Percentiles rank a stretch among this genome's conserved stretches.
Evolutionary conservation across 1,140 invertebrate species (phyloP).

Genomic region (Protaetia brevitarsis): DNA sequence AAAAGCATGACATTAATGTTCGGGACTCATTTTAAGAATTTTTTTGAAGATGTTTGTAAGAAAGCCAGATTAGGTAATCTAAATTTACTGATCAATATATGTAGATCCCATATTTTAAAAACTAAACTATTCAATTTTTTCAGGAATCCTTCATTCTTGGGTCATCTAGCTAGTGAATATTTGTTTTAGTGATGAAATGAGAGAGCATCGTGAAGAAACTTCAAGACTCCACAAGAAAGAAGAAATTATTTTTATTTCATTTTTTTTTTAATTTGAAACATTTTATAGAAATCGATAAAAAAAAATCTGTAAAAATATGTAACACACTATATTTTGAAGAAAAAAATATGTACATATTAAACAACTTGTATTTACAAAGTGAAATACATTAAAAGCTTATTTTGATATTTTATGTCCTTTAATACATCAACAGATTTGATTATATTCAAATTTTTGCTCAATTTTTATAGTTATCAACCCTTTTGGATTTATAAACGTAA

Average conservation of each 20-base stretch:
- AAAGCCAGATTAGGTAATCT: background rate
- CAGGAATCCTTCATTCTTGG: slow-evolving; percentile 41
- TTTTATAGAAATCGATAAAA: slow-evolving; percentile 4
- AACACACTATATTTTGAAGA: background rate
- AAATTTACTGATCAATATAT: no score
- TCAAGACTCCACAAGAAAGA: background rate
- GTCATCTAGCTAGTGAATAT: slow-evolving; percentile 32
- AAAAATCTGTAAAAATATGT: background rate
- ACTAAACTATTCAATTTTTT: no score
- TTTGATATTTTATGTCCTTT: slow-evolving; percentile 3
- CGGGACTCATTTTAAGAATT: no score
- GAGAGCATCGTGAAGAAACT: background rate
- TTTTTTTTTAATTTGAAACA: slow-evolving; percentile 2
- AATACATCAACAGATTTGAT: background rate
- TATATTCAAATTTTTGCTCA: no score
- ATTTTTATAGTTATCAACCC: no score
- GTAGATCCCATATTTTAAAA: no score
- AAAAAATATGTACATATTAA: slow-evolving; percentile 15
- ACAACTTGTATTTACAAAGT: slow-evolving; percentile 1
- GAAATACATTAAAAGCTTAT: slow-evolving; percentile 21
- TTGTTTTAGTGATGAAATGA: background rate
- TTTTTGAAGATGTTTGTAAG: background rate
- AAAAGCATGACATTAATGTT: no score
- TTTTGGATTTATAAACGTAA: no score
- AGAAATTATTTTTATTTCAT: slow-evolving; percentile 12